These are phyloP conservation scores for Tinamus guttatus DNA, from an alignment of 2,113 vertebrate species.

Conservation along the genomic window DNA sequence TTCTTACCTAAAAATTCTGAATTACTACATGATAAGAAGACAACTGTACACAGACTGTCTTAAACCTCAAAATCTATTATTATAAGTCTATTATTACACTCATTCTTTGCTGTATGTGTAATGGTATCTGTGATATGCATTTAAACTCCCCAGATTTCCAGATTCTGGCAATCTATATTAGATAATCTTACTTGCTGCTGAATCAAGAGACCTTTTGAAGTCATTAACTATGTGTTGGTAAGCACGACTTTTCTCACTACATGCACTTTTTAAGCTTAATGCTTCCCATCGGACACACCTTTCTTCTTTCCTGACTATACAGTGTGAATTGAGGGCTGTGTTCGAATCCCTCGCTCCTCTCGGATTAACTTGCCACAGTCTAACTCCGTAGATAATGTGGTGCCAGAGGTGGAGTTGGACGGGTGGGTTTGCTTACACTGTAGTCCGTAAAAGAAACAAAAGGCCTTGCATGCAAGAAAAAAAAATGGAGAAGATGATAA, in stretches of 20 bases:
- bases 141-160: not conserved
- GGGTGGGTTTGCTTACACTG: constrained; percentile 90
- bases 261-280: not conserved
- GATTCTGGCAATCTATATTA: not conserved
- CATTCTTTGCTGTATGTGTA: not conserved
- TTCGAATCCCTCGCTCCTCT: constrained; percentile 83
- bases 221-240: not conserved
- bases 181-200: not conserved
- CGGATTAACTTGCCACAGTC: constrained; percentile 93
- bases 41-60: not conserved
- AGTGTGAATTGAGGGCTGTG: constrained; percentile 80
- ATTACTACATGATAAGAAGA: not conserved
- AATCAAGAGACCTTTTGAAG: not conserved
- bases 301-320: constrained; percentile 80
- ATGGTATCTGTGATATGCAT: not conserved
- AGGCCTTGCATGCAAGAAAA: constrained; percentile 89
- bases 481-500: constrained; percentile 64
- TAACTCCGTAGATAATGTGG: constrained; percentile 93
- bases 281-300: constrained; percentile 68
- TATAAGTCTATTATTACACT: not conserved
- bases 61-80: not conserved
- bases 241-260: not conserved
- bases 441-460: constrained; percentile 95
- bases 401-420: constrained; percentile 90
- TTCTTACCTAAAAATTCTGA: constrained; percentile 53